phyloP scores from a whole-genome alignment of 2,888 invertebrate genomes.

The Protodeltote pygarga region DNA sequence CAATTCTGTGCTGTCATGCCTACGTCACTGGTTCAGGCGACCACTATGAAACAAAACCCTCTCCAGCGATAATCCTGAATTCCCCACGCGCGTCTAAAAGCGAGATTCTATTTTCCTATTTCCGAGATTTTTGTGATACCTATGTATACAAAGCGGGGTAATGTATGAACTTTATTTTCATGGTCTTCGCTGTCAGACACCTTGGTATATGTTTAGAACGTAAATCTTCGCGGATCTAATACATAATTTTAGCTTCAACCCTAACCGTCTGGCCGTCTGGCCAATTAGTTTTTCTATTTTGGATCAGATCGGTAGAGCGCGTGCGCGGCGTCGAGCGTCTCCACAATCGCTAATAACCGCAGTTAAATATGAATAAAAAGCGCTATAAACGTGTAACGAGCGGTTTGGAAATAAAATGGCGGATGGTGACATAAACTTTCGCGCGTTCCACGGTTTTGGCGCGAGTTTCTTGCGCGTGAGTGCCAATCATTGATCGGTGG shows the following conservation, averaged over 20 bases:
- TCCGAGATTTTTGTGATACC: no score
- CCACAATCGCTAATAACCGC: slow-evolving; percentile 47
- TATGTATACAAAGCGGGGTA: slow-evolving; percentile 14
- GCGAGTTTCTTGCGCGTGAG: slow-evolving; percentile 22
- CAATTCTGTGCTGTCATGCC: no score
- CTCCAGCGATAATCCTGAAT: no score
- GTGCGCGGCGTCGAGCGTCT: slow-evolving; percentile 59
- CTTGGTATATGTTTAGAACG: slow-evolving; percentile 52
- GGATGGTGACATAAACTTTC: slow-evolving; percentile 50
- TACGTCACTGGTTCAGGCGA: no score
- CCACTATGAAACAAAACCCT: no score
- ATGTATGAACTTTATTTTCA: slow-evolving; percentile 52
- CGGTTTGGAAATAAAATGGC: slow-evolving; percentile 51
- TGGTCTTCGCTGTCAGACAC: slow-evolving; percentile 45
- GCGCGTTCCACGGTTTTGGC: slow-evolving; percentile 37
- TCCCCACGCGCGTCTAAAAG: no score
- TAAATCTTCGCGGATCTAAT: slow-evolving; percentile 60
- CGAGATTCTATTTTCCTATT: no score
- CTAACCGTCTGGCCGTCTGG: slow-evolving; percentile 76
- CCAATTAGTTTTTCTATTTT: slow-evolving; percentile 81
- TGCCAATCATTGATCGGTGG: slow-evolving; percentile 9
- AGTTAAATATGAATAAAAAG: slow-evolving; percentile 61
- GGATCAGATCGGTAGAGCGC: slow-evolving; percentile 63
- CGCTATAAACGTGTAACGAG: slow-evolving; percentile 56
- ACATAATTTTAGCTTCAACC: slow-evolving; percentile 75